phyloP scores from a whole-genome alignment of 1,140 invertebrate genomes.

The Drosophila virilis region DNA sequence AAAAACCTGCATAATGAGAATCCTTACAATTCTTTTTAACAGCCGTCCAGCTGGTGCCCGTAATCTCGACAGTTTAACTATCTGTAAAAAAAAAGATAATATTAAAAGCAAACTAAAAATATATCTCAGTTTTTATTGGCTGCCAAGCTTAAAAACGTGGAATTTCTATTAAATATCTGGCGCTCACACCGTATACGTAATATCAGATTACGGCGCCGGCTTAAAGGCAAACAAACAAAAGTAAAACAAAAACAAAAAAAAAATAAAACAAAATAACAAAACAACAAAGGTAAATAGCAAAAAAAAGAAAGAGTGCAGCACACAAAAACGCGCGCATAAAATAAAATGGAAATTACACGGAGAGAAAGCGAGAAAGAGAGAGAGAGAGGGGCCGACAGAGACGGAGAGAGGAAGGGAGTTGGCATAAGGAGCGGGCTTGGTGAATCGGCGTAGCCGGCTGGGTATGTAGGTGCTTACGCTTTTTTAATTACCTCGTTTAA shows the following conservation, averaged over 20 bases:
- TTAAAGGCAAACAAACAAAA: constrained; percentile 64
- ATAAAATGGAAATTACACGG: constrained; percentile 80
- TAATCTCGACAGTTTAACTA: constrained; percentile 68
- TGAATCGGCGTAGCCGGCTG: constrained; percentile 35
- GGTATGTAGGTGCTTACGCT: constrained; percentile 76
- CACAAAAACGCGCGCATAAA: constrained; percentile 76
- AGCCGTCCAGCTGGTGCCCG: constrained; percentile 35
- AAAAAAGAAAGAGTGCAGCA: constrained; percentile 48
- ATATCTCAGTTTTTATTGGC: constrained; percentile 65
- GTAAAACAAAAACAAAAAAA: constrained; percentile 39
- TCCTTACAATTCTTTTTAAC: not conserved
- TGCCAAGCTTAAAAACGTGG: constrained; percentile 70
- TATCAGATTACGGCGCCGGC: constrained; percentile 76
- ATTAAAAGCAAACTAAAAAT: constrained; percentile 31
- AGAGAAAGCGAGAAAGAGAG: constrained; percentile 27
- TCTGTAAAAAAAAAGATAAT: constrained; percentile 37
- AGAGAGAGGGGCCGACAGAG: not conserved
- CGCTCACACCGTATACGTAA: constrained; percentile 78
- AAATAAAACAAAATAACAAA: constrained; percentile 62
- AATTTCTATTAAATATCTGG: constrained; percentile 79
- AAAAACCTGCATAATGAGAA: constrained; percentile 51
- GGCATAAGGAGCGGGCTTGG: not conserved
- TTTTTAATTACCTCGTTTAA: constrained; percentile 82
- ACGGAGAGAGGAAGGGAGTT: not conserved
- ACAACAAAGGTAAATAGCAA: constrained; percentile 76